Evolutionary conservation across 2,888 invertebrate species (phyloP).

Genomic region (Ophonus ardosiacus): DNA sequence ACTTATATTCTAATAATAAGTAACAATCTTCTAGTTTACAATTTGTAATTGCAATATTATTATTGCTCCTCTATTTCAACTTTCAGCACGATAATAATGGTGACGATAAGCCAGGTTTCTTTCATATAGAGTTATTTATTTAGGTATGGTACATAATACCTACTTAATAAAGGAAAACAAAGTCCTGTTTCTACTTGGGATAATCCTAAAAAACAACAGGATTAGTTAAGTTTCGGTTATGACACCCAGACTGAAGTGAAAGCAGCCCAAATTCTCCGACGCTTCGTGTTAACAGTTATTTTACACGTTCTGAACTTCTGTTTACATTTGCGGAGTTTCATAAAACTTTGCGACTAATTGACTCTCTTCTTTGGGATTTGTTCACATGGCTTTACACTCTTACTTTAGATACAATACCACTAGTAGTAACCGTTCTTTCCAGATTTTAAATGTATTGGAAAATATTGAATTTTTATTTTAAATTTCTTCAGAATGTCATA

Average conservation of each 20-base stretch:
- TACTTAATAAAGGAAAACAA: constrained; percentile 20
- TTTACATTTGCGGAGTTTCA: constrained; percentile 25
- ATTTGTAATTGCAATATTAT: too few relatives aligned
- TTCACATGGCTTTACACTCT: background rate
- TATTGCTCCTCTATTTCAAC: background rate
- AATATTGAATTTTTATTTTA: too few relatives aligned
- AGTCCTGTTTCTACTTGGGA: constrained; percentile 17
- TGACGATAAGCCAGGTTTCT: background rate
- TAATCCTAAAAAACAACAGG: constrained; percentile 46
- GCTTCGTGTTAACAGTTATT: constrained; percentile 32
- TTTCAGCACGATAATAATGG: background rate
- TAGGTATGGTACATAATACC: background rate
- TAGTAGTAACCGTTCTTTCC: too few relatives aligned
- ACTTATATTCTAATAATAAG: too few relatives aligned
- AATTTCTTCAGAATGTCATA: too few relatives aligned
- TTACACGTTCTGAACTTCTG: constrained; percentile 32
- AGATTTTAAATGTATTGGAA: too few relatives aligned
- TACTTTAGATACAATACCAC: too few relatives aligned
- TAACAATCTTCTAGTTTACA: too few relatives aligned
- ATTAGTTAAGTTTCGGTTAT: constrained; percentile 44
- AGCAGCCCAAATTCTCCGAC: constrained; percentile 5
- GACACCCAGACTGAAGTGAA: constrained; percentile 19
- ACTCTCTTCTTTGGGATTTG: constrained; percentile 27
- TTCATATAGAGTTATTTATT: background rate
- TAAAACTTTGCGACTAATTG: constrained; percentile 40